Conservation (phyloP, 35 echinoderm and acorn worm genomes). For the Heliocidaris erythrogramma region DNA sequence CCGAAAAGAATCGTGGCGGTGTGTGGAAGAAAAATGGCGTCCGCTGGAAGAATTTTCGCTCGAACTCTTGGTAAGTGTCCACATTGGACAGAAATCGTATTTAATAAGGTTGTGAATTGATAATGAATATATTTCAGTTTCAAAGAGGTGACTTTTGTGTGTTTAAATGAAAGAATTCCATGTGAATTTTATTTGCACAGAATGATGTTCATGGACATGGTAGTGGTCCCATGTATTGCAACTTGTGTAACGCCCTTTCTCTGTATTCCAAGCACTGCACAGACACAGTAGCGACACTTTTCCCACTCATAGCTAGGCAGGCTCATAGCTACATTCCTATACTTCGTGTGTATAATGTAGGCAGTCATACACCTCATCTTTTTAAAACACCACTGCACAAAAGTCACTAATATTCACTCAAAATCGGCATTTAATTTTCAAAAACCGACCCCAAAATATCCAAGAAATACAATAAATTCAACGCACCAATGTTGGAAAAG, state of each 20-base stretch:
- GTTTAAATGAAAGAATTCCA: background rate
- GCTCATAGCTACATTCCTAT: too few relatives aligned
- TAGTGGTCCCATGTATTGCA: background rate
- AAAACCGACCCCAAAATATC: too few relatives aligned
- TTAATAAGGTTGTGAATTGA: background rate
- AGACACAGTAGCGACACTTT: too few relatives aligned
- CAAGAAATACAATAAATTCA: too few relatives aligned
- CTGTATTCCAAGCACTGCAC: too few relatives aligned
- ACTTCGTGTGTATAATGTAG: too few relatives aligned
- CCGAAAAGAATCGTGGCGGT: background rate
- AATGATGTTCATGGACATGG: background rate
- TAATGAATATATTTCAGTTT: background rate
- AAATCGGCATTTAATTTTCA: too few relatives aligned
- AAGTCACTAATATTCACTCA: too few relatives aligned
- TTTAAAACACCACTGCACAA: too few relatives aligned
- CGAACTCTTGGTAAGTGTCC: conserved; percentile 50
- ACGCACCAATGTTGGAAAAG: too few relatives aligned
- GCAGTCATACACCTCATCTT: too few relatives aligned
- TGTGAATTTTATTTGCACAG: background rate
- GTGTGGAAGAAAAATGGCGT: conserved; percentile 44
- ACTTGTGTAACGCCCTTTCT: background rate
- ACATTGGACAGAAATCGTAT: background rate
- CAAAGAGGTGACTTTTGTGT: background rate
- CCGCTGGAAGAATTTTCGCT: conserved; percentile 49
- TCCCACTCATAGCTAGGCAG: too few relatives aligned